phyloP scores from a whole-genome alignment of 2,797 vertebrate species.

The Squalus acanthias region DNA sequence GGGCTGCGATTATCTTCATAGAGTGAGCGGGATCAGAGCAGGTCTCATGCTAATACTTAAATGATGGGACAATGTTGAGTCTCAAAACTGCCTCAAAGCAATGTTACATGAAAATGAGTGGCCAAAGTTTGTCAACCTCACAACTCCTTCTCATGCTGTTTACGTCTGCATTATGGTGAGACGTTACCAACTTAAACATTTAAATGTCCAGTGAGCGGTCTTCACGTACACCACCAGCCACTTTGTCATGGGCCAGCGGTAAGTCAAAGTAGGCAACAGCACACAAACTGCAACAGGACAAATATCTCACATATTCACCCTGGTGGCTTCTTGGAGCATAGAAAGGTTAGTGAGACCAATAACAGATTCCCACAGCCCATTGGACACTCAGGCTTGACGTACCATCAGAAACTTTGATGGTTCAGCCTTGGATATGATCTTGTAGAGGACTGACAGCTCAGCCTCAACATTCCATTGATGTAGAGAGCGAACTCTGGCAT shows the following conservation, averaged over 20 bases:
- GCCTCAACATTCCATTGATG: not conserved
- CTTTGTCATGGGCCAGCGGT: not conserved
- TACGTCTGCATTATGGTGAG: not conserved
- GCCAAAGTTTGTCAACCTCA: not conserved
- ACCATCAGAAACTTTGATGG: not conserved
- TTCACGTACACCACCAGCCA: not conserved
- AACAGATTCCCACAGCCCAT: not conserved
- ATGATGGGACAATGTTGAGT: not conserved
- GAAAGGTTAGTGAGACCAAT: not conserved
- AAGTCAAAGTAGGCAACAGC: not conserved
- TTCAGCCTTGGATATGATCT: not conserved
- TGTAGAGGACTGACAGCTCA: not conserved
- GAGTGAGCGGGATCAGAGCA: not conserved
- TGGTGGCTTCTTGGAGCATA: not conserved
- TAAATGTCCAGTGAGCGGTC: not conserved
- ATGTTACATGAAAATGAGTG: not conserved
- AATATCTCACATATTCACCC: not conserved
- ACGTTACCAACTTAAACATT: not conserved
- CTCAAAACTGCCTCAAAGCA: not conserved
- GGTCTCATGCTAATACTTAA: not conserved
- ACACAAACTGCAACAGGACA: not conserved
- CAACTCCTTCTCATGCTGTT: not conserved
- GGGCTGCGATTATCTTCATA: not conserved
- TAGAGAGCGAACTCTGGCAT: not conserved
- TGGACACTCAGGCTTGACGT: not conserved